Conservation (phyloP, 2,888 invertebrate species). For the Smittia aterrima region DNA sequence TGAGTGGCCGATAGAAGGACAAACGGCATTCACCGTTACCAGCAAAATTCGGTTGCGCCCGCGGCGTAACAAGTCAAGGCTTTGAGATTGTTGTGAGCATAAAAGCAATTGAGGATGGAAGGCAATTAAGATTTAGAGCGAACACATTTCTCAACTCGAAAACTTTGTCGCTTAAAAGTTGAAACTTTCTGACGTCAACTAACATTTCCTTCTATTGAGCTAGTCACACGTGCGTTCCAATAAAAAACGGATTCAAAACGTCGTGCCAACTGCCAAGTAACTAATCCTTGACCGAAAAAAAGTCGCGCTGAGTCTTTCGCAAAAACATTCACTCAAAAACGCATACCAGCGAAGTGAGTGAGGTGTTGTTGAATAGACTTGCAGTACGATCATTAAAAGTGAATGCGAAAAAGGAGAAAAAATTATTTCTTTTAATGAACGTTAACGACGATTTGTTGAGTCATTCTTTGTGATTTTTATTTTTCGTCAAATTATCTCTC, state of each 20-base stretch:
- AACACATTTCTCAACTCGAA: no score
- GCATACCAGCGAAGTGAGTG: neutral
- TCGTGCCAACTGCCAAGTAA: constrained; percentile 7
- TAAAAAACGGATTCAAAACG: constrained; percentile 23
- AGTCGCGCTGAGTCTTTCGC: neutral
- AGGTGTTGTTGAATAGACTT: neutral
- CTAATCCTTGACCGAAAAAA: constrained; percentile 39
- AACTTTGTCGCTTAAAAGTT: no score
- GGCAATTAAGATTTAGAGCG: no score
- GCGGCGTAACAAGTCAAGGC: neutral
- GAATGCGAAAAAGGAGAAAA: neutral
- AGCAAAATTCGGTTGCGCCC: neutral
- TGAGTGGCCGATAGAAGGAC: constrained; percentile 27
- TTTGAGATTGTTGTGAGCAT: no score
- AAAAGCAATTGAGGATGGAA: no score
- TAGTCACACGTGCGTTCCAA: constrained; percentile 31
- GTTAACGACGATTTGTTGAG: no score
- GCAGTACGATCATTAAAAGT: neutral
- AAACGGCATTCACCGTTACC: constrained; percentile 39
- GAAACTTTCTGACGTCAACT: neutral
- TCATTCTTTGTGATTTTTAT: no score
- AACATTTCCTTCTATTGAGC: constrained; percentile 36
- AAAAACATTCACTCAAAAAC: neutral
- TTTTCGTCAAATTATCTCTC: no score
- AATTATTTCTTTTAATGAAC: no score